Evolutionary conservation across 2,888 invertebrate species (phyloP), one percentile per base, ranked within the genome.

Genomic region (Philereme vetulata): DNA sequence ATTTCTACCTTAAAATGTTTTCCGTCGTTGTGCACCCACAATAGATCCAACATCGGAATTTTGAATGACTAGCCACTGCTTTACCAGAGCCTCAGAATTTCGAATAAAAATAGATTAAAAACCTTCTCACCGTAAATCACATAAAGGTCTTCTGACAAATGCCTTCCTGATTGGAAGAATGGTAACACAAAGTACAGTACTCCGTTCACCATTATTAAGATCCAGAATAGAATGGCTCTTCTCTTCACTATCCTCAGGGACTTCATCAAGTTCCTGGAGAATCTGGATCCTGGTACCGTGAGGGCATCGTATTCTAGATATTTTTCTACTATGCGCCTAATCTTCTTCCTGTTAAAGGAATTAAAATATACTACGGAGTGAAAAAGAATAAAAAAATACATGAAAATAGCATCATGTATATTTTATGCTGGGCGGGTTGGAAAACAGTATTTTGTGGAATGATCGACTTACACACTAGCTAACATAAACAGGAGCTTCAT

Each of bases 401-500:
- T 21, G 21, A 21, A 21, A 21, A 21, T 21, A 21, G 21, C 21
- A 21, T 1, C 21, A 21, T 21, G 2, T 21, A 21, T 21, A 21
- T 21, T 1, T 21, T 21, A 21, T 21, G 21, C 21, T 21, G 21
- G 21, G 21, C 21, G 21, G 21, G 21, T 21, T 21, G 21, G 21
- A 21, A 21, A 21, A 21, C 21, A 21, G 21, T 21, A 21, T 1
- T 21, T 21, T 21, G 21, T 21, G 21, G 21, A 1, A 21, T 2
- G 21, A 21, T n/a, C 52, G 35, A 45, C 76, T 71, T 69, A 85
- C 85, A 68, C 67, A 38, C 78, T 59, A 40, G 72, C 40, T 21
- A 75, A 72, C 77, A 82, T 78, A 48, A 72, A 82, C 10, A 78
- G 62, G n/a, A 84, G 67, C 49, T 84, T 85, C 9, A 77, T 60